phyloP scores from a whole-genome alignment of 1,140 invertebrate genomes.

The Drosophila subobscura region DNA sequence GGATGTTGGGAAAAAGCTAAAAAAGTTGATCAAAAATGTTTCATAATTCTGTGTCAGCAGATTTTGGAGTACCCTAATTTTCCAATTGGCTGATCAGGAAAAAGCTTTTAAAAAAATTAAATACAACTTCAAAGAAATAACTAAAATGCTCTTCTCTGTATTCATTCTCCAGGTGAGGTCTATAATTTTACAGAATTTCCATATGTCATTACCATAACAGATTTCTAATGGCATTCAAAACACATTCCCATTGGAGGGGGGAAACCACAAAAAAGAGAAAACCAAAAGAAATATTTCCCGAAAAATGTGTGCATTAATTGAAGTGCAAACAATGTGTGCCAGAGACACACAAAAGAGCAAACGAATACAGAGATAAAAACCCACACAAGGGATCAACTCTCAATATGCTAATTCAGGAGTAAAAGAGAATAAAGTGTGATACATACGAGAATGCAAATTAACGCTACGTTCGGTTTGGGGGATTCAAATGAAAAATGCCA shows the following conservation, averaged over 20 bases:
- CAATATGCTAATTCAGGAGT: slow-evolving; percentile 59
- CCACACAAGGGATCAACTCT: slow-evolving; percentile 19
- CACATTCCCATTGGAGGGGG: background rate
- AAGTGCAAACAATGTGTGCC: slow-evolving; percentile 46
- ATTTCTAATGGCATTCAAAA: slow-evolving; percentile 1
- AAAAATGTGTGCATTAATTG: slow-evolving; percentile 51
- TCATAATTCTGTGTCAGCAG: slow-evolving; percentile 13
- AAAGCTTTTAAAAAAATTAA: no score
- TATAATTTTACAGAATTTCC: background rate
- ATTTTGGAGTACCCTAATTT: background rate
- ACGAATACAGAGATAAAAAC: slow-evolving; percentile 20
- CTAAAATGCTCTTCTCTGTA: background rate
- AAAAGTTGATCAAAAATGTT: slow-evolving; percentile 11
- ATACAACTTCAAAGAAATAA: background rate
- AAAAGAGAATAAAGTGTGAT: slow-evolving; percentile 12
- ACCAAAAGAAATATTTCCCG: background rate
- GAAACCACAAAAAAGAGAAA: background rate
- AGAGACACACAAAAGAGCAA: slow-evolving; percentile 41
- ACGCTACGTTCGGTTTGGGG: slow-evolving; percentile 16
- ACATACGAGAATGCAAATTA: slow-evolving; percentile 62
- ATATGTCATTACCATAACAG: background rate
- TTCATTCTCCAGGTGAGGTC: background rate
- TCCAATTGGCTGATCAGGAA: no score
- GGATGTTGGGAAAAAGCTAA: background rate
- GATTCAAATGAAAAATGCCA: slow-evolving; percentile 53